These are phyloP conservation scores for Rhizomys pruinosus DNA, from an alignment of 2,113 vertebrate species.

Conservation along the genomic window DNA sequence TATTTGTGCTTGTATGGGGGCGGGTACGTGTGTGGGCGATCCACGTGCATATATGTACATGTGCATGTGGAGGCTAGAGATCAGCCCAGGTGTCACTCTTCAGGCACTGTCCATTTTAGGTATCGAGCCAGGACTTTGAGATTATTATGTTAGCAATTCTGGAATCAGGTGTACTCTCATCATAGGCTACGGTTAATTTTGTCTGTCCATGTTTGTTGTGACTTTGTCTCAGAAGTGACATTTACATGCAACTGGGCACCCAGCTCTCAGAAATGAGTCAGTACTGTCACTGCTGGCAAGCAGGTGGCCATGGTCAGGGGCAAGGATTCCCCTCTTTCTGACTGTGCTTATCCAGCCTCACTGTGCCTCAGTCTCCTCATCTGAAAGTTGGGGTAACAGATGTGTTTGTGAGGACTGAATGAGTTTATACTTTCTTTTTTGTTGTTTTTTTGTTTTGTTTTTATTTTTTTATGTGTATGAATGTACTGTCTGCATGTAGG, in stretches of 20 bases:
- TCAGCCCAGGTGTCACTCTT: too few species aligned
- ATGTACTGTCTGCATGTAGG: too few species aligned
- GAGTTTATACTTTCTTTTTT: background rate
- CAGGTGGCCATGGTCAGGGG: too few species aligned
- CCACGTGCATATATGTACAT: background rate
- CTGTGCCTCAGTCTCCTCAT: background rate
- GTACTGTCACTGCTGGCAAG: too few species aligned
- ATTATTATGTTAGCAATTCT: background rate
- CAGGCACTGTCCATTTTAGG: background rate
- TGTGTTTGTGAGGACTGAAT: background rate
- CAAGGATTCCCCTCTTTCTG: too few species aligned
- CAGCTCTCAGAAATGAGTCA: background rate
- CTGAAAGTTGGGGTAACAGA: background rate
- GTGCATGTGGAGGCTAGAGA: background rate
- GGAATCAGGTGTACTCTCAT: background rate
- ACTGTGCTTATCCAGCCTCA: background rate
- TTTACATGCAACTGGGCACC: fast-evolving
- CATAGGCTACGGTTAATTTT: background rate
- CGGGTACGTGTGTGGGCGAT: background rate
- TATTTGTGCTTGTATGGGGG: too few species aligned
- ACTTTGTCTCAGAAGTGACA: background rate
- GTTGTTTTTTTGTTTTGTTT: too few species aligned
- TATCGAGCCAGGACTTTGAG: background rate
- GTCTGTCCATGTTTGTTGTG: background rate
- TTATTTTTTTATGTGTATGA: too few species aligned